Evolutionary conservation across 2,113 vertebrate genomes (phyloP).

Genomic region (Podarcis cretensis): DNA sequence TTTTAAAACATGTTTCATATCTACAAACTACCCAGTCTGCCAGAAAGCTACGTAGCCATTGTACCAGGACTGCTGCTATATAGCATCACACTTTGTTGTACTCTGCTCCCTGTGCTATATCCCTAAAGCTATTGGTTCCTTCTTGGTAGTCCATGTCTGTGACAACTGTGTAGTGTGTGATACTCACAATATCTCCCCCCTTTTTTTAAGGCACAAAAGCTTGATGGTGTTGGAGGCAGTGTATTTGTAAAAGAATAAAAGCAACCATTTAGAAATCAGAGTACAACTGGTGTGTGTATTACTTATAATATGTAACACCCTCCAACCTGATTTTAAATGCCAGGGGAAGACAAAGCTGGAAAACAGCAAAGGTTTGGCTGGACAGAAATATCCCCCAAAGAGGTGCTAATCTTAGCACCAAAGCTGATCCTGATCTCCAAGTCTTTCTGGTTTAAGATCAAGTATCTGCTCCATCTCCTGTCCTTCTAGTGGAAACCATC

Average conservation of each 20-base stretch:
- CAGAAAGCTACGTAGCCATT: not conserved
- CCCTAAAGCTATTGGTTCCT: not conserved
- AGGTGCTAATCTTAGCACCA: too few species aligned
- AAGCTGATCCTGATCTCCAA: not conserved
- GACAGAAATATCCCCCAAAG: not conserved
- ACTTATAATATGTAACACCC: not conserved
- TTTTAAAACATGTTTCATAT: slow-evolving; percentile 9
- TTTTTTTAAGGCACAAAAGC: slow-evolving; percentile 11
- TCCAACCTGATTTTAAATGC: not conserved
- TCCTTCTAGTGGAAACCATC: not conserved
- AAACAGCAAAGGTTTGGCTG: not conserved
- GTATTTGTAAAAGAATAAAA: slow-evolving; percentile 66
- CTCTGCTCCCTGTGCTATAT: not conserved
- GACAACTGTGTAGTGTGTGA: slow-evolving; percentile 9
- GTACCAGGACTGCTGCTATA: not conserved
- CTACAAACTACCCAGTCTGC: not conserved
- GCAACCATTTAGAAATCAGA: slow-evolving; percentile 19
- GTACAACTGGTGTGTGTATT: slow-evolving; percentile 16
- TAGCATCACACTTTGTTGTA: fast-evolving
- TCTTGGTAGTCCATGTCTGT: slow-evolving; percentile 15
- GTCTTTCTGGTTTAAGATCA: too few species aligned
- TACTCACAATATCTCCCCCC: not conserved
- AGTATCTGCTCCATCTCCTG: not conserved
- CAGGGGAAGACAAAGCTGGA: not conserved
- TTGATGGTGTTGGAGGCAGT: slow-evolving; percentile 13